These are phyloP conservation scores for Heterodera schachtii DNA, from an alignment of 1,140 invertebrate genomes.

Conservation along the genomic window DNA sequence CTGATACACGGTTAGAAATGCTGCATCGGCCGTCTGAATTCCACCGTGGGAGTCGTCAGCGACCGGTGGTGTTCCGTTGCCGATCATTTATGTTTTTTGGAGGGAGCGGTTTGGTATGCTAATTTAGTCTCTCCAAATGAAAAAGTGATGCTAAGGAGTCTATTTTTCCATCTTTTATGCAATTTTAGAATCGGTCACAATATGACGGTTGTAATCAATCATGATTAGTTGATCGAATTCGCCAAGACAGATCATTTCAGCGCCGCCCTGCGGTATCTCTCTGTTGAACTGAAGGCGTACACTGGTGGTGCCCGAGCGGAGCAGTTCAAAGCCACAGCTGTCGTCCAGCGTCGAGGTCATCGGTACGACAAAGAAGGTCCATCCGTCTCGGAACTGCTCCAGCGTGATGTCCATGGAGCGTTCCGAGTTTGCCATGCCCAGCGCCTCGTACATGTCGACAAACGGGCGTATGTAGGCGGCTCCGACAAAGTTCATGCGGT, in stretches of 20 bases:
- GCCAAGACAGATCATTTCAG: constrained; percentile 14
- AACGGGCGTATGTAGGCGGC: constrained; percentile 26
- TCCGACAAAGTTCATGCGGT: constrained; percentile 17
- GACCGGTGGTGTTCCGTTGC: too few relatives aligned
- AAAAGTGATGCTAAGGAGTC: too few relatives aligned
- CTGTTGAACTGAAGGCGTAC: constrained; percentile 22
- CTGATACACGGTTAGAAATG: too few relatives aligned
- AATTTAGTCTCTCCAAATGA: too few relatives aligned
- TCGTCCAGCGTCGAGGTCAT: constrained; percentile 29
- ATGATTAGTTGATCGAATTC: constrained; percentile 12
- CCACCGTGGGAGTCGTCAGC: too few relatives aligned
- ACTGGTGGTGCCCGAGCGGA: constrained; percentile 24
- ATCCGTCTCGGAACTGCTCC: constrained; percentile 26
- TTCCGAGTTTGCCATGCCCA: constrained; percentile 25
- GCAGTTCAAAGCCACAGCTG: constrained; percentile 23
- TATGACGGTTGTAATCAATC: constrained; percentile 5
- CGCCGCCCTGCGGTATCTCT: constrained; percentile 15
- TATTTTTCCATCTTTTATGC: background rate
- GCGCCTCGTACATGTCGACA: constrained; percentile 34
- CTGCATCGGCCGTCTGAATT: too few relatives aligned
- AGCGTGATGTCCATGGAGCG: constrained; percentile 29
- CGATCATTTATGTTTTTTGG: too few relatives aligned
- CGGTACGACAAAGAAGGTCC: constrained; percentile 29
- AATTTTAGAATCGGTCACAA: background rate
- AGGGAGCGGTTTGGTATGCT: too few relatives aligned